Conservation (phyloP, 2,888 invertebrate species). For the Hedya salicella region DNA sequence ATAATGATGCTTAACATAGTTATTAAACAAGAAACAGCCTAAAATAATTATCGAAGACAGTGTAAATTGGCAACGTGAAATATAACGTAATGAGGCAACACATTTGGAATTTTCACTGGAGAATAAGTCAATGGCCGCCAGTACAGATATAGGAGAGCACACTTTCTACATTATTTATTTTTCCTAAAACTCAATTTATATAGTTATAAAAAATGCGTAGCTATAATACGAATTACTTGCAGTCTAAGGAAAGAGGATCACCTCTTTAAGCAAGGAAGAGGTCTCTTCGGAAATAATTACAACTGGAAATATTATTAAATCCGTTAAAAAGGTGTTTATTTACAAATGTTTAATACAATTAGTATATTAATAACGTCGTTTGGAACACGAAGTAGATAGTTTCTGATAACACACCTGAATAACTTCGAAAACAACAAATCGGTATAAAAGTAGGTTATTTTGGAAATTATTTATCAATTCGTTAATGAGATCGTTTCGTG, state of each 20-base stretch:
- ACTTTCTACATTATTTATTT: no score
- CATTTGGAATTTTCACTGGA: background rate
- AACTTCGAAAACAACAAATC: conserved; percentile 6
- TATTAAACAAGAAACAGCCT: no score
- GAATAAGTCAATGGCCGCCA: background rate
- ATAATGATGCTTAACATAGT: conserved; percentile 3
- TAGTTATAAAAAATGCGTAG: no score
- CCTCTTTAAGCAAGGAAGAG: background rate
- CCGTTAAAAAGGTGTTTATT: conserved; percentile 35
- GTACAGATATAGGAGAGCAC: no score
- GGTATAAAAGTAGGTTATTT: background rate
- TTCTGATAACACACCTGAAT: conserved; percentile 4
- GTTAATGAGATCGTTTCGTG: conserved; percentile 9
- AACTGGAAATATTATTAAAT: conserved; percentile 30
- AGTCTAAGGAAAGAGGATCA: no score
- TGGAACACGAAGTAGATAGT: conserved; percentile 1
- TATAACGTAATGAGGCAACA: background rate
- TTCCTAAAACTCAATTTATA: no score
- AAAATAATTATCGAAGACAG: background rate
- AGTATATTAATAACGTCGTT: conserved; percentile 21
- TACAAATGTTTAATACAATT: conserved; percentile 33
- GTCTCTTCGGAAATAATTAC: conserved; percentile 4
- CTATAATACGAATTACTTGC: no score
- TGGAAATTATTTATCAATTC: background rate
- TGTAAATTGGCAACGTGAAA: background rate